Evolutionary conservation across 2,888 invertebrate genomes (phyloP).

Genomic region (Myopa testacea): DNA sequence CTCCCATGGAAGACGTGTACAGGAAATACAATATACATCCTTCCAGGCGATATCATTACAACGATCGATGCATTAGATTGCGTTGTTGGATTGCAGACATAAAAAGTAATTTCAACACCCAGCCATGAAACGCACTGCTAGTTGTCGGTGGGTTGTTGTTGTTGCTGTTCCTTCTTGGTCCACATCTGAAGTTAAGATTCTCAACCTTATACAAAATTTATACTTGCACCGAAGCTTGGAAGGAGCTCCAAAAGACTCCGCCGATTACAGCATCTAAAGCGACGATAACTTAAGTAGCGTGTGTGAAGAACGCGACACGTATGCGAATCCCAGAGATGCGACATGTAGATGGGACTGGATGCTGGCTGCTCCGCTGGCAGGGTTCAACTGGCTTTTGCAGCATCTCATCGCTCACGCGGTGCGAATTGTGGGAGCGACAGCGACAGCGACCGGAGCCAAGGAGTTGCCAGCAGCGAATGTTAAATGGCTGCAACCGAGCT

Average conservation of each 20-base stretch:
- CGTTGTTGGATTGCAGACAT: conserved; percentile 25
- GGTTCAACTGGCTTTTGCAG: not conserved
- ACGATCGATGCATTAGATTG: conserved; percentile 30
- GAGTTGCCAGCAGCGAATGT: conserved; percentile 13
- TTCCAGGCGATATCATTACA: conserved; percentile 22
- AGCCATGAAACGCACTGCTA: not conserved
- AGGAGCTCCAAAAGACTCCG: not conserved
- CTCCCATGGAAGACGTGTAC: not conserved
- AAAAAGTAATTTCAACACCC: conserved; percentile 29
- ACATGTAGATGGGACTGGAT: conserved; percentile 24
- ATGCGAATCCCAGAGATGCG: conserved; percentile 25
- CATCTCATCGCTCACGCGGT: not conserved
- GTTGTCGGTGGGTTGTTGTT: not conserved
- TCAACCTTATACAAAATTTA: conserved; percentile 4
- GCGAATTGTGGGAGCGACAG: not conserved
- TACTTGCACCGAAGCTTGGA: not conserved
- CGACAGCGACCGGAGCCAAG: not conserved
- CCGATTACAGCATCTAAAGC: conserved; percentile 13
- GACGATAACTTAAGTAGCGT: conserved; percentile 18
- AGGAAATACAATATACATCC: conserved; percentile 13
- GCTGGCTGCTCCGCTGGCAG: not conserved
- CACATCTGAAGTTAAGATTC: not conserved
- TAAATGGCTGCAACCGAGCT: conserved; percentile 10
- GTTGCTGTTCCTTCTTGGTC: not conserved
- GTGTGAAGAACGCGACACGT: conserved; percentile 25